A percentile compares a stretch with the other conserved stretches of the same genome.
phyloP scores from a whole-genome alignment of 2,113 vertebrate species.

The Microtus ochrogaster region DNA sequence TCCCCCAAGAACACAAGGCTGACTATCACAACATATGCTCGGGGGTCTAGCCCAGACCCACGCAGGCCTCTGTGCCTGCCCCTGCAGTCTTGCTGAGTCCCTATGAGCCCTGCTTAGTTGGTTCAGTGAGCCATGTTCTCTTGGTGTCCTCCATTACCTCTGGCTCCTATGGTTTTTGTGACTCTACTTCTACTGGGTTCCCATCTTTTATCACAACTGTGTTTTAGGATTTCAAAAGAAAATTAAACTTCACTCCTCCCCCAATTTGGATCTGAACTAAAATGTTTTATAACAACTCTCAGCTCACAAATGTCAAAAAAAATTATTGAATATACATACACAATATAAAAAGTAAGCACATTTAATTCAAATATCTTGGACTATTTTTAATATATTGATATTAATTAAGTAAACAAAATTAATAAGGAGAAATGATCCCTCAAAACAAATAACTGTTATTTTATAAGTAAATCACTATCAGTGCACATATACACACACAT shows the following conservation, averaged over 20 bases:
- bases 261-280: background rate
- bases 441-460: background rate
- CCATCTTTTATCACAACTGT: background rate
- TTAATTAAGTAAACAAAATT: too few species aligned
- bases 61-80: background rate
- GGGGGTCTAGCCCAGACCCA: background rate
- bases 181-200: background rate
- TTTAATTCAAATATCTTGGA: too few species aligned
- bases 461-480: background rate
- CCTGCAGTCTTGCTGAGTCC: background rate
- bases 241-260: background rate
- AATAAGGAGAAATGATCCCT: background rate
- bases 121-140: background rate
- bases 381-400: too few species aligned
- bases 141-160: background rate
- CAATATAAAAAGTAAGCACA: too few species aligned
- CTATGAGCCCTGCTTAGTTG: background rate
- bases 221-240: conserved; percentile 18
- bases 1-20: background rate
- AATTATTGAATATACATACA: too few species aligned
- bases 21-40: too few species aligned
- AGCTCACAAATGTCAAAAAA: background rate
- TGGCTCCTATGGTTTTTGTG: background rate
- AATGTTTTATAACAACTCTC: background rate
- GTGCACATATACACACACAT: background rate